Evolutionary conservation across 2,113 vertebrate species (phyloP).

Genomic region (Atractosteus spatula): DNA sequence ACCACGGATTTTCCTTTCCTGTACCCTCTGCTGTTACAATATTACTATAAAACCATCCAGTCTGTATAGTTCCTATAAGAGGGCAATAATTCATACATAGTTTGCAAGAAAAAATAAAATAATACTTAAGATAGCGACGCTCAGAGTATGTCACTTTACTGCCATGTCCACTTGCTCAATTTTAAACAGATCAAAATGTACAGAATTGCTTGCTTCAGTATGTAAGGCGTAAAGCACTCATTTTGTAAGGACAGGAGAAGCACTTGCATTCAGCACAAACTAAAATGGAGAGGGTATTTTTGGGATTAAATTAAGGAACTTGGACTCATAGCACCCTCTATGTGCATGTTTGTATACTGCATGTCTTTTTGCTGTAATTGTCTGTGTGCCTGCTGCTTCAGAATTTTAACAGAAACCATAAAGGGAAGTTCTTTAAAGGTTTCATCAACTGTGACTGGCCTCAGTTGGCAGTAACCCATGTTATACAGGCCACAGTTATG

Average conservation of each 20-base stretch:
- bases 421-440: conserved; percentile 82
- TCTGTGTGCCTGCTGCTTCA: conserved; percentile 53
- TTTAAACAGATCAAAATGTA: background rate
- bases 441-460: conserved; percentile 86
- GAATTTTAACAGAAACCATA: conserved; percentile 81
- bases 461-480: conserved; percentile 88
- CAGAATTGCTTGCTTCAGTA: background rate
- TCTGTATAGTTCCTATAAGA: conserved; percentile 39
- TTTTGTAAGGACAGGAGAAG: conserved; percentile 47
- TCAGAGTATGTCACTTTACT: too few species aligned
- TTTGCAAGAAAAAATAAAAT: too few species aligned
- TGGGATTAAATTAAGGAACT: conserved; percentile 38
- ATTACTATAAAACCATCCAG: conserved; percentile 42
- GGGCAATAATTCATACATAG: too few species aligned
- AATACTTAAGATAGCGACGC: too few species aligned
- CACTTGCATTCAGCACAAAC: conserved; percentile 31
- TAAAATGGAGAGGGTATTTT: conserved; percentile 60
- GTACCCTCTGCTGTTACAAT: conserved; percentile 45
- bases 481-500: conserved; percentile 88
- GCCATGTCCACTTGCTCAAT: too few species aligned
- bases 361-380: conserved; percentile 45
- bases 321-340: conserved; percentile 88
- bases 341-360: conserved; percentile 72
- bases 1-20: conserved; percentile 51
- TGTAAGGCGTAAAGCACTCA: conserved; percentile 41